A percentile compares a stretch with the other conserved stretches of the same genome.
phyloP scores from a whole-genome alignment of 2,888 invertebrate species.

The Drosophila putrida region DNA sequence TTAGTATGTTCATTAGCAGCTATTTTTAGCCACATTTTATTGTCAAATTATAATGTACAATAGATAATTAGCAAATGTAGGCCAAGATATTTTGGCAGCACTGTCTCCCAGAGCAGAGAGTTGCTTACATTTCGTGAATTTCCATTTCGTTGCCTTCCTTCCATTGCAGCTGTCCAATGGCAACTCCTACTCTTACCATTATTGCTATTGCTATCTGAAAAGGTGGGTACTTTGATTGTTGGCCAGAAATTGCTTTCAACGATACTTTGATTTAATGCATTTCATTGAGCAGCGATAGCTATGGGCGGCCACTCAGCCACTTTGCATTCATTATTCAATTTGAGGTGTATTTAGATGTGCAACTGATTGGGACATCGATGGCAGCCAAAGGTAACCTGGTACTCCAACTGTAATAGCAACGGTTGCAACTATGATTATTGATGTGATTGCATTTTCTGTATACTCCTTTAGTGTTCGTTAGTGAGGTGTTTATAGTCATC shows the following conservation, averaged over 20 bases:
- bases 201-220: not conserved
- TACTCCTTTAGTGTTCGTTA: not conserved
- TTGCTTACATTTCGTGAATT: slow-evolving; percentile 50
- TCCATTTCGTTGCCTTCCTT: slow-evolving; percentile 72
- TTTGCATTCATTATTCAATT: slow-evolving; percentile 78
- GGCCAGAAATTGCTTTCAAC: slow-evolving; percentile 68
- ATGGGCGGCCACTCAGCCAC: slow-evolving; percentile 64
- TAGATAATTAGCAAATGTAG: too few species aligned
- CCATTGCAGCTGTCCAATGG: slow-evolving; percentile 41
- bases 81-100: too few species aligned
- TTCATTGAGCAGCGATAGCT: slow-evolving; percentile 73
- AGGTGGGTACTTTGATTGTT: slow-evolving; percentile 9
- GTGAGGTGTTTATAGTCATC: slow-evolving; percentile 33
- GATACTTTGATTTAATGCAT: slow-evolving; percentile 79
- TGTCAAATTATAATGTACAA: too few species aligned
- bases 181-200: slow-evolving; percentile 17
- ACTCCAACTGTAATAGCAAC: not conserved
- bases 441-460: slow-evolving; percentile 28
- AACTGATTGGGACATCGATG: slow-evolving; percentile 53
- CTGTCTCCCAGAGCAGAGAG: too few species aligned
- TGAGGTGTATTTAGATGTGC: slow-evolving; percentile 75
- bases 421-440: slow-evolving; percentile 37
- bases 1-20: too few species aligned
- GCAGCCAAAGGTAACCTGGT: not conserved
- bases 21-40: too few species aligned